Percentiles rank a stretch among this genome's conserved stretches.
Evolutionary conservation across 1,140 invertebrate species (phyloP).

Genomic region (Ips typographus): DNA sequence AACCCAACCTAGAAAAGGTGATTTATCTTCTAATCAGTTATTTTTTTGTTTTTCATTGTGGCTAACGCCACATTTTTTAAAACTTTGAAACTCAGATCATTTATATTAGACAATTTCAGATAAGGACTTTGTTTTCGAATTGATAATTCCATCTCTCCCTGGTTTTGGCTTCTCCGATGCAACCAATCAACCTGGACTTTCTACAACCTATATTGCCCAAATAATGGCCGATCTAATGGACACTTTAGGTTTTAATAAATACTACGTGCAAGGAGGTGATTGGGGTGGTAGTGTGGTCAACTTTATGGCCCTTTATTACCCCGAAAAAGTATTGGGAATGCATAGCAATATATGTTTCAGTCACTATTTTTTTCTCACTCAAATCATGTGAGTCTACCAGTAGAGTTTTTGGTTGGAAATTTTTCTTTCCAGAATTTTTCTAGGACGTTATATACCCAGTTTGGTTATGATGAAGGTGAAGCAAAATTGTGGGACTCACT

Average conservation of each 20-base stretch:
- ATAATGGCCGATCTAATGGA: constrained; percentile 82
- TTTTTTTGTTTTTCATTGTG: not conserved
- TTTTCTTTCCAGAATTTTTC: not conserved
- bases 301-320: constrained; percentile 66
- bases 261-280: constrained; percentile 64
- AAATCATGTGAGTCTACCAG: not conserved
- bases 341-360: constrained; percentile 67
- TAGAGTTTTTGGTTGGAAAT: not conserved
- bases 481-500: not conserved
- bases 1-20: constrained; percentile 57
- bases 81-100: not conserved
- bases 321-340: constrained; percentile 66
- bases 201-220: constrained; percentile 64
- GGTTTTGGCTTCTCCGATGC: constrained; percentile 78
- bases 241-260: constrained; percentile 73
- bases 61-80: not conserved
- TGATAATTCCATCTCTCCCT: constrained; percentile 71
- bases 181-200: constrained; percentile 63
- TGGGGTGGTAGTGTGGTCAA: constrained; percentile 30
- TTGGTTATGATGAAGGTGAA: constrained; percentile 51
- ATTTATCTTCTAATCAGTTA: not conserved
- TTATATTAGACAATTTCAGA: constrained; percentile 8
- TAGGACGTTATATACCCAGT: not conserved
- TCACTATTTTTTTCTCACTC: not conserved
- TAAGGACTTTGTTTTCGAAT: constrained; percentile 62